Percentiles rank a stretch among this genome's conserved stretches.
These are phyloP conservation scores for Brachyhypopomus gauderio DNA, from an alignment of 2,113 vertebrate species.

Conservation along the genomic window DNA sequence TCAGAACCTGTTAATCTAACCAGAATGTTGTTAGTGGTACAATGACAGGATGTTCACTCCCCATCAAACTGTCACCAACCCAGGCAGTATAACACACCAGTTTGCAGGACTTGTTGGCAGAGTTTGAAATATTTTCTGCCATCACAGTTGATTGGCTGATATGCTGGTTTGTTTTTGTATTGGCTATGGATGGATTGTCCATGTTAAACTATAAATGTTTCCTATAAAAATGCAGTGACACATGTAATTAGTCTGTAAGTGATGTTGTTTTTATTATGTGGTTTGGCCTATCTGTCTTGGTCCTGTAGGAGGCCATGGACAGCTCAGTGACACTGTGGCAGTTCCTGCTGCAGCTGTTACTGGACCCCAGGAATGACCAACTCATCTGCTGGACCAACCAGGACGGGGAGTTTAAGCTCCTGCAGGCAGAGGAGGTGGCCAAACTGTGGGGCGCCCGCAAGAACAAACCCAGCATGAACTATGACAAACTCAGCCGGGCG, in stretches of 20 bases:
- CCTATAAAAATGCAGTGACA: background rate
- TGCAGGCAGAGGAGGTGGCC: conserved; percentile 97
- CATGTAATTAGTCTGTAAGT: too few relatives aligned
- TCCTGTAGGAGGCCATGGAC: conserved; percentile 86
- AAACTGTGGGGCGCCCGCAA: conserved; percentile 96
- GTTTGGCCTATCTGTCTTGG: background rate
- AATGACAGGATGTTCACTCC: too few relatives aligned
- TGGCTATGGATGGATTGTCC: too few relatives aligned
- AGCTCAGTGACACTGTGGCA: conserved; percentile 98
- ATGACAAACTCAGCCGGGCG: conserved; percentile 96
- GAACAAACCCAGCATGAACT: conserved; percentile 99
- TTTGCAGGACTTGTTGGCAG: too few relatives aligned
- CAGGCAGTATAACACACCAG: too few relatives aligned
- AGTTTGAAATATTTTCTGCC: too few relatives aligned
- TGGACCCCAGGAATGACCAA: conserved; percentile 88
- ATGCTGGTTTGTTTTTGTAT: too few relatives aligned
- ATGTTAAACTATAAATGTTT: background rate
- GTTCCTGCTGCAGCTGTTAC: conserved; percentile 95
- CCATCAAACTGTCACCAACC: too few relatives aligned
- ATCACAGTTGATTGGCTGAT: too few relatives aligned
- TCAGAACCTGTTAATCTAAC: too few relatives aligned
- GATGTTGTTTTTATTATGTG: background rate
- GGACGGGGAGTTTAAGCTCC: conserved; percentile 95
- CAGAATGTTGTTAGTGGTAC: too few relatives aligned
- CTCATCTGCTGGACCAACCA: conserved; percentile 96